phyloP scores from a whole-genome alignment of 1,140 invertebrate genomes.

The Rhagoletis zephyria region DNA sequence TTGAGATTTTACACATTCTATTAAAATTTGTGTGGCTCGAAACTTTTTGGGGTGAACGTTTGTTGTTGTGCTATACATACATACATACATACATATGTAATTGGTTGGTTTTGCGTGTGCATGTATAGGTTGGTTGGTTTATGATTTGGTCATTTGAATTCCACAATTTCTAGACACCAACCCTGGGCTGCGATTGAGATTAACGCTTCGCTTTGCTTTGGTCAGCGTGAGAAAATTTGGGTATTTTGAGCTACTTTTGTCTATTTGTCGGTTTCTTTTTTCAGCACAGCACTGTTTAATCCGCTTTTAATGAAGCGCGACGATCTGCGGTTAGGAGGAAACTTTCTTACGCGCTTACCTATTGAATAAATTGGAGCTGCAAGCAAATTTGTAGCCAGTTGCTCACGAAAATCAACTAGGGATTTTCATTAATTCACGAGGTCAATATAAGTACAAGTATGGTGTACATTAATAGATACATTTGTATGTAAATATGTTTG shows the following conservation, averaged over 20 bases:
- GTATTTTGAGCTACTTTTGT: neutral
- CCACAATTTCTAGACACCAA: neutral
- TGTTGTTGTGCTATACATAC: neutral
- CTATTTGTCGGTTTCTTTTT: neutral
- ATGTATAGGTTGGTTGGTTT: neutral
- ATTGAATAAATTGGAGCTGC: neutral
- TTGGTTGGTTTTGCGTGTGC: too few species aligned
- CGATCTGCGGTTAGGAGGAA: slow-evolving; percentile 48
- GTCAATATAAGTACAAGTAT: too few species aligned
- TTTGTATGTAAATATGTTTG: too few species aligned
- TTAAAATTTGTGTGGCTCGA: slow-evolving; percentile 8
- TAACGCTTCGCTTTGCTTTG: neutral
- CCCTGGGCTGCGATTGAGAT: neutral
- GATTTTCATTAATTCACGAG: too few species aligned
- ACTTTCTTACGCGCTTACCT: neutral
- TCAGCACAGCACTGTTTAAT: neutral
- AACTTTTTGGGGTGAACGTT: slow-evolving; percentile 1
- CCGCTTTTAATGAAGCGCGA: slow-evolving; percentile 55
- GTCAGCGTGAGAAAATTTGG: slow-evolving; percentile 57
- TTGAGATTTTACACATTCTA: slow-evolving; percentile 54
- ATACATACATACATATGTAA: too few species aligned
- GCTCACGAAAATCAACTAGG: too few species aligned
- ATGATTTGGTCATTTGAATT: slow-evolving; percentile 4
- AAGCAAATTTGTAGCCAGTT: too few species aligned
- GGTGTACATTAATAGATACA: too few species aligned